phyloP scores from a whole-genome alignment of 2,113 vertebrate species.

The Philantomba maxwellii region DNA sequence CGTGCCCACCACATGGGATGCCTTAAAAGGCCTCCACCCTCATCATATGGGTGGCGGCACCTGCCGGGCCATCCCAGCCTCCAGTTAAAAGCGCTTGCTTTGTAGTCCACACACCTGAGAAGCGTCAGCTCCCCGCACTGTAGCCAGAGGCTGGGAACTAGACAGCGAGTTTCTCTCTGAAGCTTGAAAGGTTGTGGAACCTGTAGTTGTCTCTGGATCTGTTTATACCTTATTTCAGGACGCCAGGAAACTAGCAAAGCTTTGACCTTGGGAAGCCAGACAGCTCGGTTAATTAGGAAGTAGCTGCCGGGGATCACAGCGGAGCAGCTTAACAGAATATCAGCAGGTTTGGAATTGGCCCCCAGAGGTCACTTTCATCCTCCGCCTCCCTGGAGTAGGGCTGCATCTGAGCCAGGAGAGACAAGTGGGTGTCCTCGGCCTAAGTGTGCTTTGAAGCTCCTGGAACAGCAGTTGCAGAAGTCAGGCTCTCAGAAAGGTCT shows the following conservation, averaged over 20 bases:
- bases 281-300: background rate
- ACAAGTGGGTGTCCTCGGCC: background rate
- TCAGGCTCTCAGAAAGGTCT: background rate
- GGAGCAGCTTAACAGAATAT: background rate
- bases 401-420: background rate
- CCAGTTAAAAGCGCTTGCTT: background rate
- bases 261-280: constrained; percentile 12
- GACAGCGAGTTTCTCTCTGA: background rate
- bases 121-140: background rate
- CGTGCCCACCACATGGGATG: rapidly evolving
- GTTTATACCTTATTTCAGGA: background rate
- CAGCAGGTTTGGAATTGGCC: background rate
- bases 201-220: background rate
- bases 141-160: background rate
- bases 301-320: background rate
- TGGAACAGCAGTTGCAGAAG: background rate
- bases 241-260: constrained; percentile 3
- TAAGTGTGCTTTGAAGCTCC: background rate
- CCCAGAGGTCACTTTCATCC: background rate
- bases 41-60: background rate
- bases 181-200: background rate
- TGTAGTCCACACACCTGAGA: background rate
- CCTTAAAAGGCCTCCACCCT: background rate
- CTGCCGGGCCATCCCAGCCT: background rate
- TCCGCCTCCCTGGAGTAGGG: background rate